Evolutionary conservation across 2,888 invertebrate species (phyloP).

Genomic region (Xanthorhoe designata): DNA sequence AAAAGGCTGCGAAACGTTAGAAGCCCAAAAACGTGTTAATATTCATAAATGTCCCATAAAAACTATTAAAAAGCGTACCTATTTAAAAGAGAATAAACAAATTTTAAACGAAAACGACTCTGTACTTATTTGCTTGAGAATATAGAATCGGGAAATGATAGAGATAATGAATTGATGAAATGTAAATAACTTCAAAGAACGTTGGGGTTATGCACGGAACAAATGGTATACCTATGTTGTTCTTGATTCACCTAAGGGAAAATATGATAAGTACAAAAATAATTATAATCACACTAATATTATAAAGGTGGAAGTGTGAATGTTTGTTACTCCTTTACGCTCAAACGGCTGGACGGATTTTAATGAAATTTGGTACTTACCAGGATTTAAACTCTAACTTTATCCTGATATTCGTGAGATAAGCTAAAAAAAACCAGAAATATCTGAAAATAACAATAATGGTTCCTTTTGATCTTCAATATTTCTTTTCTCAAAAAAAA

Average conservation of each 20-base stretch:
- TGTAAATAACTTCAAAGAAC: conserved; percentile 37
- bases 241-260: not conserved
- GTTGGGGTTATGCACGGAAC: conserved; percentile 10
- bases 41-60: conserved; percentile 56
- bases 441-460: too few relatives aligned
- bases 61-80: conserved; percentile 48
- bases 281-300: too few relatives aligned
- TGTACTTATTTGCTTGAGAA: conserved; percentile 31
- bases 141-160: conserved; percentile 33
- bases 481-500: too few relatives aligned
- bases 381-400: too few relatives aligned
- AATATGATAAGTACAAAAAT: not conserved
- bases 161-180: conserved; percentile 36
- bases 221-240: not conserved
- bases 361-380: too few relatives aligned
- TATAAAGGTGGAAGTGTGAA: too few relatives aligned
- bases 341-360: too few relatives aligned
- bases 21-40: conserved; percentile 52
- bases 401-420: too few relatives aligned
- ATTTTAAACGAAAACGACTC: conserved; percentile 48
- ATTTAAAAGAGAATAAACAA: conserved; percentile 58
- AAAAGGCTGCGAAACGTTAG: conserved; percentile 43
- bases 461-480: too few relatives aligned
- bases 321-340: too few relatives aligned
- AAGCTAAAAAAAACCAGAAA: too few relatives aligned